Conservation (phyloP, 2,113 vertebrate species). For the Sander lucioperca region DNA sequence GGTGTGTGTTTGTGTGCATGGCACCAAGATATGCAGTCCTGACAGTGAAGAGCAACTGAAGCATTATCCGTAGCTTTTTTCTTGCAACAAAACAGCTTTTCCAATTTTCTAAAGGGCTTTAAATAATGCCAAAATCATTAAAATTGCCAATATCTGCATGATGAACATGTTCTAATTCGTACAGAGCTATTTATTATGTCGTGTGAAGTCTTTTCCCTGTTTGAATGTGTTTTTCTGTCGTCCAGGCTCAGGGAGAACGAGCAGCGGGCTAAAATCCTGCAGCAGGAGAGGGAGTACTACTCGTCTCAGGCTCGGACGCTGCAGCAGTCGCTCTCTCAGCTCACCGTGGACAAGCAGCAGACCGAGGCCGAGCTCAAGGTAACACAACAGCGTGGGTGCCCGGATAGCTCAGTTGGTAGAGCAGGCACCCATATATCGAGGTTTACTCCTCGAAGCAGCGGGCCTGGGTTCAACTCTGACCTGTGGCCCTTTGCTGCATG, state of each 20-base stretch:
- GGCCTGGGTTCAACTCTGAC: no score
- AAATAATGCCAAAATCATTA: background rate
- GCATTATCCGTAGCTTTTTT: background rate
- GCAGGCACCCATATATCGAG: no score
- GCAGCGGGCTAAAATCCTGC: conserved; percentile 87
- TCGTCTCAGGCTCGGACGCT: conserved; percentile 90
- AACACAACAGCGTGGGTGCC: background rate
- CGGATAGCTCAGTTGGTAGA: no score
- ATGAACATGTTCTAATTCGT: background rate
- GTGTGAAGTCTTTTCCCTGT: background rate
- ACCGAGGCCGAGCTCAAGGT: conserved; percentile 96
- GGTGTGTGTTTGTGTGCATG: background rate
- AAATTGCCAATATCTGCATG: background rate
- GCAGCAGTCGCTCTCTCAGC: conserved; percentile 93
- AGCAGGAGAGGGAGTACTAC: conserved; percentile 94
- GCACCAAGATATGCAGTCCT: background rate
- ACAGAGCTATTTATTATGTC: background rate
- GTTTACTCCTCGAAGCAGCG: no score
- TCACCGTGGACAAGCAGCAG: conserved; percentile 93
- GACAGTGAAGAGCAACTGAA: background rate
- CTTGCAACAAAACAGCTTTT: background rate
- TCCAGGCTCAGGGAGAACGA: conserved; percentile 92
- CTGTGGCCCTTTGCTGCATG: no score
- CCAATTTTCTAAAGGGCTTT: background rate
- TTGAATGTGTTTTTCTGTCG: background rate